These are phyloP conservation scores for Mizuhopecten yessoensis DNA, from an alignment of 1,140 invertebrate genomes.

Conservation along the genomic window DNA sequence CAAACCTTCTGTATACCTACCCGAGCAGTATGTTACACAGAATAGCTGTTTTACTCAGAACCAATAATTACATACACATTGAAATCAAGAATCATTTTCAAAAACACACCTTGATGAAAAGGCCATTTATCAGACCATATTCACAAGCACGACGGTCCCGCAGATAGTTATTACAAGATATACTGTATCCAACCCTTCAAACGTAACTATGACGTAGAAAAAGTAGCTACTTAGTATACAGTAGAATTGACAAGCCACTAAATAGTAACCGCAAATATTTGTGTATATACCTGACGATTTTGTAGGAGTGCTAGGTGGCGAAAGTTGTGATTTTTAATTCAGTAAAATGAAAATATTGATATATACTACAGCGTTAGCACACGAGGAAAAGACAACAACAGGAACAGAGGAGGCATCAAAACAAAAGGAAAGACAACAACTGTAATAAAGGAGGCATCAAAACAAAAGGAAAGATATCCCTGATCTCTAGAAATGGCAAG, in stretches of 20 bases:
- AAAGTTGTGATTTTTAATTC: background rate
- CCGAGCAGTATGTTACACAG: background rate
- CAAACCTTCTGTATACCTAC: background rate
- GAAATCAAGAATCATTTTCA: slow-evolving; percentile 5
- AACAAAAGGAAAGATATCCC: too few relatives aligned
- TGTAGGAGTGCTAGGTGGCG: background rate
- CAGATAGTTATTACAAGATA: background rate
- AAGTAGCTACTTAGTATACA: background rate
- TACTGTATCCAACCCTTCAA: background rate
- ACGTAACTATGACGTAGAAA: slow-evolving; percentile 18
- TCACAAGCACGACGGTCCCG: background rate
- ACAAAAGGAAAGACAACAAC: background rate
- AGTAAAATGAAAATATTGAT: background rate
- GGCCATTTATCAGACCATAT: background rate
- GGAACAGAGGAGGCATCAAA: background rate
- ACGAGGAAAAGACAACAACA: background rate
- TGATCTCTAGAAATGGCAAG: too few relatives aligned
- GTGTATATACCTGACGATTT: background rate
- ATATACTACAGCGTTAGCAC: background rate
- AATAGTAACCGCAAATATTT: background rate
- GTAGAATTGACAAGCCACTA: background rate
- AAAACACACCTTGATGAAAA: slow-evolving; percentile 33
- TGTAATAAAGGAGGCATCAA: too few relatives aligned
- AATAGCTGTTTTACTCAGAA: background rate
- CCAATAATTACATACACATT: background rate